A percentile compares a stretch with the other conserved stretches of the same genome.
phyloP scores from a whole-genome alignment of 2,113 vertebrate genomes.

The Phoenicopterus ruber region DNA sequence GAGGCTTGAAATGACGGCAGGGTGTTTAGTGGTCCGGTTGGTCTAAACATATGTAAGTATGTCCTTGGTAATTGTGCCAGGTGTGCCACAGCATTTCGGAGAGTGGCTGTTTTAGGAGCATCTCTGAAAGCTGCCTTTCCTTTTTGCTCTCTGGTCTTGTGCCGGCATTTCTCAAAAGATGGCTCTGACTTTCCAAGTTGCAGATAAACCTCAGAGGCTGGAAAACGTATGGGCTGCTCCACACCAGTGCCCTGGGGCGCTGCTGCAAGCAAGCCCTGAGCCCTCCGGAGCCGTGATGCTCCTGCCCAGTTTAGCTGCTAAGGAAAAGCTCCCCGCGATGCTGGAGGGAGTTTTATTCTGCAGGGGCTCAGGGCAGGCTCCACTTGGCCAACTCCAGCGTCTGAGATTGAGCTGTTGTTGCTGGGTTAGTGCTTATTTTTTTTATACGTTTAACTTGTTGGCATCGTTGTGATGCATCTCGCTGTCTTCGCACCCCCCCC shows the following conservation, averaged over 20 bases:
- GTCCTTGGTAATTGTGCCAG: conserved; percentile 6
- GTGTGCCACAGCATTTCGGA: neutral
- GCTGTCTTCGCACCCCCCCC: neutral
- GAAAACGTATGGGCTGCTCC: neutral
- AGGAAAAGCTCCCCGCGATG: neutral
- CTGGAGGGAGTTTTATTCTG: neutral
- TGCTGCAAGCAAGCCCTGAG: neutral
- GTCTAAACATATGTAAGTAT: neutral
- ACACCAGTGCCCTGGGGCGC: neutral
- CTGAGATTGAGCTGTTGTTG: neutral
- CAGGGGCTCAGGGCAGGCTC: neutral
- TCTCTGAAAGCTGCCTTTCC: neutral
- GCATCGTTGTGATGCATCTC: neutral
- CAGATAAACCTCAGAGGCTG: neutral
- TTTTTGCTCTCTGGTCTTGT: neutral
- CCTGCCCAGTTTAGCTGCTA: neutral
- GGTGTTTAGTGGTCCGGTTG: neutral
- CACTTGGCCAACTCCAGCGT: neutral
- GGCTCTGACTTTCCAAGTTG: neutral
- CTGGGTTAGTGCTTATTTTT: neutral
- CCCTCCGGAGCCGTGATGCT: fast-evolving
- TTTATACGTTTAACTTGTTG: neutral
- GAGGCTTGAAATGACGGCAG: neutral
- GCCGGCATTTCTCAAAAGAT: neutral
- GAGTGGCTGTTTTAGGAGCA: neutral